Evolutionary conservation across 2,888 invertebrate genomes (phyloP), one percentile per base, ranked within the genome.

Genomic region (Salticus scenicus): DNA sequence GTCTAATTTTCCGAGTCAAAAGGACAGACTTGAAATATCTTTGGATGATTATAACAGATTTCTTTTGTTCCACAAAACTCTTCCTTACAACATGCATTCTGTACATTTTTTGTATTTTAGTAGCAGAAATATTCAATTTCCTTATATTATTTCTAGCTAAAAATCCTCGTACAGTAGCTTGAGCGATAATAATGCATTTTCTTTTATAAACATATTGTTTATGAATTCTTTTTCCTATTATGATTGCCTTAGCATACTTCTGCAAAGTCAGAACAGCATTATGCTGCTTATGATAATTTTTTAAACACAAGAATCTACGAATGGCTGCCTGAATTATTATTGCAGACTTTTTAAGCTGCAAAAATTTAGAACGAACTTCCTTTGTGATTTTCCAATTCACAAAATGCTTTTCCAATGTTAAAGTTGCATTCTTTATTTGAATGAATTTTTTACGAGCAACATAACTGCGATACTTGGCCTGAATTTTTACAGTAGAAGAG

Each of bases 331-430:
- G 42, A 47, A 47, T 47, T 14, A 47, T 47, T 47, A 47, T 47
- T 5, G 42, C 17, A 14, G 42, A 47, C 1, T 2, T 17, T 47
- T 47, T 47, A 37, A 47, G 42, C 2, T 2, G 1, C 7, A 47
- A 17, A 14, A 47, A 47, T 14, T 17, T 5, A 17, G 10, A 47
- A 47, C 47, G 30, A 17, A 64, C 33, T 27, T n/a, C n/a, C 51
- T 64, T 72, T 1, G 17, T 27, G 33, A 24, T 14, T 30, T 28
- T n/a, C 51, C 47, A 64, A 41, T 67, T 30, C 27, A 42, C 7
- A n/a, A 69, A 81, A 37, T 75, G 47, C n/a, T 63, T 57, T 57
- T 82, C 75, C 17, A 82, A 1, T 57, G 30, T 41, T 14, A 69
- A 24, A 27, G 24, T 42, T 47, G 74, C 20, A 33, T 64, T 37